A percentile compares a stretch with the other conserved stretches of the same genome.
Evolutionary conservation across 1,140 invertebrate species (phyloP).

Genomic region (Pseudomyrmex concolor): DNA sequence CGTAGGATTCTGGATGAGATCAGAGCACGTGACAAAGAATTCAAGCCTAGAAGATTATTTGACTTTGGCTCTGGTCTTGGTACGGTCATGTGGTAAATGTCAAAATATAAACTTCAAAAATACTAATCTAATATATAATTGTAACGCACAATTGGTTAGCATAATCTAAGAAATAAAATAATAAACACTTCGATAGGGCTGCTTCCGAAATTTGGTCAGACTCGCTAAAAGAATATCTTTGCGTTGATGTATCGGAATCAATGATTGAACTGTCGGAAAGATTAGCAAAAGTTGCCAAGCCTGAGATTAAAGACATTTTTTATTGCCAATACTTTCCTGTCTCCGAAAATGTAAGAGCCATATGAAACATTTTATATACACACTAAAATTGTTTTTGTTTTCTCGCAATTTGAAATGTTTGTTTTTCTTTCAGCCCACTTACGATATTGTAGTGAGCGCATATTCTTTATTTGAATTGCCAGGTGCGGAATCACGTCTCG

Average conservation of each 20-base stretch:
- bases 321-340: slow-evolving; percentile 93
- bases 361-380: slow-evolving; percentile 11
- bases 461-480: slow-evolving; percentile 93
- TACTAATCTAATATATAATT: background rate
- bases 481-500: slow-evolving; percentile 87
- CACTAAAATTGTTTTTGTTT: slow-evolving; percentile 38
- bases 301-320: slow-evolving; percentile 86
- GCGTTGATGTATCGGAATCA: slow-evolving; percentile 91
- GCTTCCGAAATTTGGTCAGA: slow-evolving; percentile 89
- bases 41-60: slow-evolving; percentile 91
- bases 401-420: slow-evolving; percentile 44
- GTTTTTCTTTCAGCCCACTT: slow-evolving; percentile 86
- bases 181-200: slow-evolving; percentile 86
- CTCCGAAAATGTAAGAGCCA: slow-evolving; percentile 84
- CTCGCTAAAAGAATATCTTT: slow-evolving; percentile 91
- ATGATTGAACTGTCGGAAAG: slow-evolving; percentile 93
- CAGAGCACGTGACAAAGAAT: slow-evolving; percentile 87
- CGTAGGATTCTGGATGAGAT: slow-evolving; percentile 91
- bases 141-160: slow-evolving; percentile 30
- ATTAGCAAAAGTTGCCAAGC: slow-evolving; percentile 88
- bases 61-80: slow-evolving; percentile 97
- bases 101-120: background rate
- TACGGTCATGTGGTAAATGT: slow-evolving; percentile 90
- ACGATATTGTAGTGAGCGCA: slow-evolving; percentile 93
- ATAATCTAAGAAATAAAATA: slow-evolving; percentile 13